phyloP scores from a whole-genome alignment of 2,888 invertebrate genomes.

The Agrotis segetum region DNA sequence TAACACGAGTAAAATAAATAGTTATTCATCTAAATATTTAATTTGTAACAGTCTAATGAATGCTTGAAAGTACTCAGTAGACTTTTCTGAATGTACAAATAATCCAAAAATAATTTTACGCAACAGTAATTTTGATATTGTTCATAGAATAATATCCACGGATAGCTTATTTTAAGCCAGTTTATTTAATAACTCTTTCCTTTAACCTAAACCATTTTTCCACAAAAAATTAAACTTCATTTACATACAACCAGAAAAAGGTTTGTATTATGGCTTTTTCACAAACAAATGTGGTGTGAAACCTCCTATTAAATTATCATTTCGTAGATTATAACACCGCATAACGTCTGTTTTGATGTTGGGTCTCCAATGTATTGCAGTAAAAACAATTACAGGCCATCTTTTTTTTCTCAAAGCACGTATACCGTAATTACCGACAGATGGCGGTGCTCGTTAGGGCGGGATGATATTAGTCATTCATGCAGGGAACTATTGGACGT shows the following conservation, averaged over 20 bases:
- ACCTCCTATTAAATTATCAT: conserved; percentile 62
- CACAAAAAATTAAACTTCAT: conserved; percentile 16
- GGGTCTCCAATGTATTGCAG: conserved; percentile 67
- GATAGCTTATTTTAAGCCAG: background rate
- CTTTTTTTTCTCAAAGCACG: conserved; percentile 80
- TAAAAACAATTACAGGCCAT: conserved; percentile 82
- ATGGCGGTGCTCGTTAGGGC: conserved; percentile 84
- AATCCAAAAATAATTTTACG: background rate
- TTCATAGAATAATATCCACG: too few relatives aligned
- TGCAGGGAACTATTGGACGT: conserved; percentile 59
- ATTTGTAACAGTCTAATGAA: background rate
- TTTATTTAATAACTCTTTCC: background rate
- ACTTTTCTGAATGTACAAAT: too few relatives aligned
- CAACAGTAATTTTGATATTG: too few relatives aligned
- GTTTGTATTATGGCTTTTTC: conserved; percentile 3
- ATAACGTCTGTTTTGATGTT: conserved; percentile 48
- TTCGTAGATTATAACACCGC: conserved; percentile 43
- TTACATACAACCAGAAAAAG: conserved; percentile 31
- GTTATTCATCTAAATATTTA: too few relatives aligned
- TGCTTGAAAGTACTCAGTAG: too few relatives aligned
- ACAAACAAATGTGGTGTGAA: conserved; percentile 58
- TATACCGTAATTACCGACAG: conserved; percentile 84
- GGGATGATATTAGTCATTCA: conserved; percentile 70
- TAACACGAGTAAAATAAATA: too few relatives aligned
- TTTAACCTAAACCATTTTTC: background rate